Conservation (phyloP, 2,113 vertebrate genomes). For the Lepidothrix coronata region DNA sequence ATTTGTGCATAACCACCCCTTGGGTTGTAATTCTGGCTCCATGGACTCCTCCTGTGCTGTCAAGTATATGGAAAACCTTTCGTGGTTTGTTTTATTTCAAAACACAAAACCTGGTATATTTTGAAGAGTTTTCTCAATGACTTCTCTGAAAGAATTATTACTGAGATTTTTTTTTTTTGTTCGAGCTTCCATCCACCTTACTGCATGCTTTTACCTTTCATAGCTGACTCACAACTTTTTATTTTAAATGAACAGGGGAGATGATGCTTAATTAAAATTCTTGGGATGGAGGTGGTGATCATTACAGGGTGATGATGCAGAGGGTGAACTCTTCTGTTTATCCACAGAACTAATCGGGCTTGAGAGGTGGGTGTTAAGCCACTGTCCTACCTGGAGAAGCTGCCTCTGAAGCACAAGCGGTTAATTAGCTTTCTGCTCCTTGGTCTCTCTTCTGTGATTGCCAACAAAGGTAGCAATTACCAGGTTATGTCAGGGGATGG, state of each 20-base stretch:
- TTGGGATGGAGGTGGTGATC: background rate
- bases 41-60: background rate
- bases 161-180: background rate
- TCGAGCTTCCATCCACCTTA: background rate
- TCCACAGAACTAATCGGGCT: background rate
- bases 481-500: background rate
- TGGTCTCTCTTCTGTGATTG: conserved; percentile 18
- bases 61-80: background rate
- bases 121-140: background rate
- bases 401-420: background rate
- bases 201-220: background rate
- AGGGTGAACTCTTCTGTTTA: conserved; percentile 4
- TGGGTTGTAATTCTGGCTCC: background rate
- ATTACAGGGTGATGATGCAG: conserved; percentile 32
- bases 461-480: conserved; percentile 38
- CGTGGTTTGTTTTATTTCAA: background rate
- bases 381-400: background rate
- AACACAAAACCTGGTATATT: background rate
- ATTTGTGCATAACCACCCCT: background rate
- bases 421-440: background rate
- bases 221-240: background rate
- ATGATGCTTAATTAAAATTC: conserved; percentile 11
- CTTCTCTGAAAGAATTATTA: background rate
- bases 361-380: background rate
- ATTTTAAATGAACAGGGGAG: background rate